phyloP scores from a whole-genome alignment of 2,113 vertebrate genomes.

The Chaetops frenatus region DNA sequence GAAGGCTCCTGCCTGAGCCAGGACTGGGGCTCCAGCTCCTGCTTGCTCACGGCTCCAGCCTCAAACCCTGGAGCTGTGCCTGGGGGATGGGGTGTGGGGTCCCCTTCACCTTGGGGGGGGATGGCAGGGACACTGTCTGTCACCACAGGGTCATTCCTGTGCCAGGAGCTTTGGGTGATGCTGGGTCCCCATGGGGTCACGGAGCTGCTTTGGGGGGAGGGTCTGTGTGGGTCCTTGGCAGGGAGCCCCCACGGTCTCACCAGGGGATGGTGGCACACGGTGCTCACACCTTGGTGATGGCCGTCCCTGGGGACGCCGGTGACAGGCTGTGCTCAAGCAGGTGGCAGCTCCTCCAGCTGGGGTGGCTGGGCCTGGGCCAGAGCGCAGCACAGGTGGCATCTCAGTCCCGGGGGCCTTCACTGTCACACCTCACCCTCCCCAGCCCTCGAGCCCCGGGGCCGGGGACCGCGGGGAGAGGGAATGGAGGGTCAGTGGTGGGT shows the following conservation, averaged over 20 bases:
- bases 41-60: rapidly evolving
- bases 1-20: background rate
- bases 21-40: rapidly evolving
- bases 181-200: background rate
- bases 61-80: background rate
- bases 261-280: background rate
- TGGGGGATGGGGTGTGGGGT: background rate
- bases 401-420: rapidly evolving
- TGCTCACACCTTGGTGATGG: background rate
- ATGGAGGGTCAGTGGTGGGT: rapidly evolving
- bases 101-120: too few relatives aligned
- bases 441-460: rapidly evolving
- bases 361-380: background rate
- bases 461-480: background rate
- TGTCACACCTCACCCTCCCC: background rate
- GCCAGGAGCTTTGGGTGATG: rapidly evolving
- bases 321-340: background rate
- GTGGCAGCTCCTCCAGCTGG: background rate
- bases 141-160: background rate
- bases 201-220: background rate
- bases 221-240: rapidly evolving
- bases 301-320: background rate
- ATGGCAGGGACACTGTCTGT: rapidly evolving
- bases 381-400: background rate
- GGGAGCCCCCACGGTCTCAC: rapidly evolving